Evolutionary conservation across 2,113 vertebrate species (phyloP), one percentile per base, ranked within the genome.

Genomic region (Prunella fulvescens): DNA sequence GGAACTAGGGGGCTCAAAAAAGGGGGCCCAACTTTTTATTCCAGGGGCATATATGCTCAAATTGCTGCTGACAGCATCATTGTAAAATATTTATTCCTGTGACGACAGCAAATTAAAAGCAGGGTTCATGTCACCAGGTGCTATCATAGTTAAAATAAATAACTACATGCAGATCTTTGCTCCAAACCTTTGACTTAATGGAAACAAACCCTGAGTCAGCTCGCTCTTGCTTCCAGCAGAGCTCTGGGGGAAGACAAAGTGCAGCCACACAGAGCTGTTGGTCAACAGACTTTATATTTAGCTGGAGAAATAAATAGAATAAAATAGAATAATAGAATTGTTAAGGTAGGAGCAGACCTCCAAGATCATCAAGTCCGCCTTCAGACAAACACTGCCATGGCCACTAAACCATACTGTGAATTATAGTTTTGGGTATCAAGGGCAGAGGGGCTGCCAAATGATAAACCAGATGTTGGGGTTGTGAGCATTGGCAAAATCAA

Each of bases 1-100:
- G 11, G 4, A 79, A 9, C 2, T 42, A 17, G 11, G 1, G 1
- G 7, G 20, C 22, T 8, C n/a, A 31, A 54, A 67, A 66, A 3
- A 12, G 51, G 19, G 76, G 28, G 79, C 54, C 15, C 2, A 53
- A 9, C 2, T 53, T 77, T 78, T 47, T n/a, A 48, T 33, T 33
- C 20, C 22, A 61, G 57, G 14, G 54, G 2, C 10, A 54, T 48
- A 69, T 65, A 82, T 61, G 12, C 10, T 86, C 5, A 8, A 58
- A 62, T 45, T 72, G 19, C 14, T 80, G 19, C 45, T 65, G 22
- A 53, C 9, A 74, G 1, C 8, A 24, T 77, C 18, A 22, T 57
- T 93, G 61, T 42, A 29, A 89, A 69, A 58, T 66, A 82, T 12
- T 76, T 80, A 65, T 50, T 73, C 20, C 31, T 35, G 9, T 42